These are phyloP conservation scores for Dromaius novaehollandiae DNA, from an alignment of 2,113 vertebrate genomes.

Conservation along the genomic window DNA sequence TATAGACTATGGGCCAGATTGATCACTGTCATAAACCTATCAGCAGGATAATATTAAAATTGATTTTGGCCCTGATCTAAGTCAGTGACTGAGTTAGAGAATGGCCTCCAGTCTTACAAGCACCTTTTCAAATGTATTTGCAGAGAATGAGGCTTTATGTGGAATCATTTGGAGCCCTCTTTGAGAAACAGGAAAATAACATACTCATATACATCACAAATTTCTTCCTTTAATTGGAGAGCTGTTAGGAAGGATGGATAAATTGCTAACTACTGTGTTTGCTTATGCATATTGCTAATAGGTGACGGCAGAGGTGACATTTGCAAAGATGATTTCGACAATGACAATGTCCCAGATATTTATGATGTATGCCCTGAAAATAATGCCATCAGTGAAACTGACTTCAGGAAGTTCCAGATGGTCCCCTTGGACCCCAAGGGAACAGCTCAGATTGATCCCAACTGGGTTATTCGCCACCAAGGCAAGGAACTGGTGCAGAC, in stretches of 20 bases:
- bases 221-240: neutral
- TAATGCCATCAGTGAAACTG: slow-evolving; percentile 90
- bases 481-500: slow-evolving; percentile 98
- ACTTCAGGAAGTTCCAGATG: slow-evolving; percentile 99
- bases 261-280: neutral
- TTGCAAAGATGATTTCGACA: slow-evolving; percentile 98
- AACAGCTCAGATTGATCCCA: slow-evolving; percentile 97
- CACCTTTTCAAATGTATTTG: neutral
- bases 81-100: neutral
- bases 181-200: neutral
- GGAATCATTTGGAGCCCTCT: neutral
- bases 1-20: neutral
- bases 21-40: neutral
- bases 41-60: neutral
- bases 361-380: slow-evolving; percentile 96
- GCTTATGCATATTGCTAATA: slow-evolving; percentile 49
- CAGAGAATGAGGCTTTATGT: neutral
- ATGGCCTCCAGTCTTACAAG: neutral
- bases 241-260: neutral
- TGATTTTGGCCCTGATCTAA: neutral
- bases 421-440: slow-evolving; percentile 97
- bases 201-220: neutral
- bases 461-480: slow-evolving; percentile 98
- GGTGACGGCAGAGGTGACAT: slow-evolving; percentile 94
- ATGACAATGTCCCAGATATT: slow-evolving; percentile 92